Percentiles rank a stretch among this genome's conserved stretches.
phyloP scores from a whole-genome alignment of 2,113 vertebrate species.

The Tupaia tana region DNA sequence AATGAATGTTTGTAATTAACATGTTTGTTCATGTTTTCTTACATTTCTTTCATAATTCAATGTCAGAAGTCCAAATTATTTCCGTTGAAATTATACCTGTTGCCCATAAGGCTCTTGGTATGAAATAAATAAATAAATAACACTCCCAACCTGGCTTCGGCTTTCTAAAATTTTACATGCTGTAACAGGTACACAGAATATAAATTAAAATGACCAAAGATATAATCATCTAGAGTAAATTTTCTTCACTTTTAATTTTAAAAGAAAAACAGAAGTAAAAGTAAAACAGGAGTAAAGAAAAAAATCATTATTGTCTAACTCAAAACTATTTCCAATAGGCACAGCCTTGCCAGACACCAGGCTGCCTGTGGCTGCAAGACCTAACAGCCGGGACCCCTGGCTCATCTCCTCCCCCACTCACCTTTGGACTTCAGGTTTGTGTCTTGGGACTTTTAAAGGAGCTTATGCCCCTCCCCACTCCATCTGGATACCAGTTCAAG shows the following conservation, averaged over 20 bases:
- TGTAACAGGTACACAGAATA: not conserved
- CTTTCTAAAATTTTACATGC: not conserved
- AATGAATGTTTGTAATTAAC: slow-evolving; percentile 44
- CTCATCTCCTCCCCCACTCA: too few species aligned
- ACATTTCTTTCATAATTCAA: not conserved
- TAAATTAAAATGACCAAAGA: slow-evolving; percentile 7
- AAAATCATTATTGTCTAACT: not conserved
- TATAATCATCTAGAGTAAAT: not conserved
- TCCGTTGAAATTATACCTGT: not conserved
- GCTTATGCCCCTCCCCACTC: too few species aligned
- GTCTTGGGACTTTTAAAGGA: too few species aligned
- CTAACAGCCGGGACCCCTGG: too few species aligned
- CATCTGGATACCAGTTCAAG: too few species aligned
- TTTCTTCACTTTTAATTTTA: not conserved
- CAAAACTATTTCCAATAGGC: not conserved
- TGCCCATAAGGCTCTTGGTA: not conserved
- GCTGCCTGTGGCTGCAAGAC: too few species aligned
- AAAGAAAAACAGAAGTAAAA: not conserved
- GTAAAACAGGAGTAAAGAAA: not conserved
- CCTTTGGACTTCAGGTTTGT: too few species aligned
- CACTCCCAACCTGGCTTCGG: not conserved
- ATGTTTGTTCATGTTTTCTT: not conserved
- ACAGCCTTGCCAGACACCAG: too few species aligned
- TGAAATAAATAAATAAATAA: not conserved
- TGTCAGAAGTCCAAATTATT: slow-evolving; percentile 37